phyloP scores from a whole-genome alignment of 2,113 vertebrate species.

The Heterotis niloticus region DNA sequence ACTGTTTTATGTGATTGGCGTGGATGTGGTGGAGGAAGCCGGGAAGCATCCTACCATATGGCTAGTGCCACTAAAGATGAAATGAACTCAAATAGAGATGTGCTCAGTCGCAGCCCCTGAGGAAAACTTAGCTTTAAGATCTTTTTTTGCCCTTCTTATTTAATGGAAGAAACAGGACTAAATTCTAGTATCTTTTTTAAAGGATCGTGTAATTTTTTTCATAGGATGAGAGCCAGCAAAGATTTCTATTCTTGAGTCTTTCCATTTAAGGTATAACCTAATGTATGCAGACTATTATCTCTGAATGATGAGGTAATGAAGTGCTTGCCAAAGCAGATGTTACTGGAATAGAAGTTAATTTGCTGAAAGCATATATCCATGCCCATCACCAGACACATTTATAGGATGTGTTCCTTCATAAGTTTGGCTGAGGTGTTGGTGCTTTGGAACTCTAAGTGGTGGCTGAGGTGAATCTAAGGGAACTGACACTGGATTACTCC shows the following conservation, averaged over 20 bases:
- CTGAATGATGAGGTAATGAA: neutral
- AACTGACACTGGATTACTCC: neutral
- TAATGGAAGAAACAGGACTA: slow-evolving; percentile 54
- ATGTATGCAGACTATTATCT: neutral
- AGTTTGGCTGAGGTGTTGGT: neutral
- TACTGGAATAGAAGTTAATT: neutral
- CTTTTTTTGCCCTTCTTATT: slow-evolving; percentile 24
- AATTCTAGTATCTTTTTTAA: slow-evolving; percentile 36
- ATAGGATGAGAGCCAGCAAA: slow-evolving; percentile 35
- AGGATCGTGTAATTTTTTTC: slow-evolving; percentile 35
- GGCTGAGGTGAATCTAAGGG: neutral
- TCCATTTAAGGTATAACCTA: slow-evolving; percentile 12
- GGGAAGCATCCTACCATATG: slow-evolving; percentile 51
- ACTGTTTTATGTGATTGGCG: slow-evolving; percentile 32
- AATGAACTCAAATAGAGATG: slow-evolving; percentile 40
- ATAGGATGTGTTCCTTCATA: neutral
- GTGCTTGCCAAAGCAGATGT: slow-evolving; percentile 1
- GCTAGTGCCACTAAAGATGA: slow-evolving; percentile 50
- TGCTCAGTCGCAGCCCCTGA: slow-evolving; percentile 41
- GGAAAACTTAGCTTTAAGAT: slow-evolving; percentile 40
- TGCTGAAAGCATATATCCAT: neutral
- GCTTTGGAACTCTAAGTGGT: neutral
- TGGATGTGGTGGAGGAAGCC: slow-evolving; percentile 23
- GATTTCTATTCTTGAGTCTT: slow-evolving; percentile 27
- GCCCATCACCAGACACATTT: neutral